Conservation (phyloP, 2,113 vertebrate species). For the Serilophus lunatus region DNA sequence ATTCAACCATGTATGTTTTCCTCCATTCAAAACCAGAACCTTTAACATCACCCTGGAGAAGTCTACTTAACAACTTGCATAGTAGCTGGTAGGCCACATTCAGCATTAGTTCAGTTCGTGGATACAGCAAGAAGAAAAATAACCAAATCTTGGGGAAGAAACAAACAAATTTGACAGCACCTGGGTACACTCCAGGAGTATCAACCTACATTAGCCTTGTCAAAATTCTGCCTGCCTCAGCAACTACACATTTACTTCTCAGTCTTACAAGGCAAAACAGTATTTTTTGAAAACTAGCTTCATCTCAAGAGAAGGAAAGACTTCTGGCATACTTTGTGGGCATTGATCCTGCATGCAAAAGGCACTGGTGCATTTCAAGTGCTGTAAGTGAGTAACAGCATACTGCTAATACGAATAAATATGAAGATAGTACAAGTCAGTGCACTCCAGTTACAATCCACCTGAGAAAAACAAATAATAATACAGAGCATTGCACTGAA, state of each 20-base stretch:
- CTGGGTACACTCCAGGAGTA: background rate
- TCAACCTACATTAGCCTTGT: background rate
- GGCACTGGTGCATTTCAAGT: background rate
- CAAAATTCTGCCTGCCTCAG: background rate
- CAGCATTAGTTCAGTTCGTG: background rate
- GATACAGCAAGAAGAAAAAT: background rate
- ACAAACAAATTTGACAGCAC: background rate
- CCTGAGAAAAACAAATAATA: constrained; percentile 40
- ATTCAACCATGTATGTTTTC: background rate
- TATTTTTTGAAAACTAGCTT: background rate
- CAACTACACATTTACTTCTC: background rate
- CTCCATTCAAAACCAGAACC: background rate
- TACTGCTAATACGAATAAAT: background rate
- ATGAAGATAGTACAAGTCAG: constrained; percentile 21
- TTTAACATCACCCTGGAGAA: background rate
- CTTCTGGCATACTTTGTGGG: background rate
- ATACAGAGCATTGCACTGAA: background rate
- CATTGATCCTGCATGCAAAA: constrained; percentile 11
- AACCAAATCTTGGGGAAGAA: background rate
- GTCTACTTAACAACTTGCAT: background rate
- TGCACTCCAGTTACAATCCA: background rate
- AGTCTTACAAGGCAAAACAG: background rate
- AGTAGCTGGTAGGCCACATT: background rate
- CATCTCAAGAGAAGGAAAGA: background rate
- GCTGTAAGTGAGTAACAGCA: constrained; percentile 6